Evolutionary conservation across 2,797 vertebrate species (phyloP).

Genomic region (Pristis pectinata): DNA sequence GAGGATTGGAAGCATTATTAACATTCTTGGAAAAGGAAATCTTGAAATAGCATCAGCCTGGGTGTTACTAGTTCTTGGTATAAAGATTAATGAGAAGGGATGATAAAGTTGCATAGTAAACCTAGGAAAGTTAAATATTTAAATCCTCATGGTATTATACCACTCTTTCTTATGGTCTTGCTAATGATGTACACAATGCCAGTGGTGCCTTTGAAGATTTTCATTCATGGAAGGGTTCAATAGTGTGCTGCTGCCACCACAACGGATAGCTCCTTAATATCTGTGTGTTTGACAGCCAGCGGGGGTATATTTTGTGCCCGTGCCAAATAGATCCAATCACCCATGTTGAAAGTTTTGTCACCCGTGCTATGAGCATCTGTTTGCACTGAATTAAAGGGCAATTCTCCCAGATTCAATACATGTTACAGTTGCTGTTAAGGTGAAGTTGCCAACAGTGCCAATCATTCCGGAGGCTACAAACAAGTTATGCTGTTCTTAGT

Average conservation of each 20-base stretch:
- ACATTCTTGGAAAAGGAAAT: conserved; percentile 29
- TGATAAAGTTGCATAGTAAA: not conserved
- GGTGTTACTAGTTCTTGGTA: not conserved
- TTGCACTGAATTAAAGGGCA: conserved; percentile 8
- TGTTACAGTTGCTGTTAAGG: not conserved
- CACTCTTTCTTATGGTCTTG: not conserved
- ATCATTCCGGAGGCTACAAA: not conserved
- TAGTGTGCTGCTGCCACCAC: not conserved
- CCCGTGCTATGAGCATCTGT: conserved; percentile 17
- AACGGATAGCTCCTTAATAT: conserved; percentile 12
- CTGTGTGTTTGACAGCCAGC: not conserved
- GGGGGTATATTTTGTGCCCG: not conserved
- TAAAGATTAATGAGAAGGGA: not conserved
- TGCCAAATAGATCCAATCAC: conserved; percentile 30
- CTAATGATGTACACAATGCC: conserved; percentile 15
- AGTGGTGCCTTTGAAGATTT: not conserved
- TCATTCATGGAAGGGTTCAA: not conserved
- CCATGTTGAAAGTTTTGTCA: not conserved
- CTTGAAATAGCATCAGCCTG: conserved; percentile 13
- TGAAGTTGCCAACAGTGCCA: not conserved
- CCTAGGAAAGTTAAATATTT: not conserved
- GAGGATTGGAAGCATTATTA: conserved; percentile 28
- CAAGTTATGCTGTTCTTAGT: not conserved
- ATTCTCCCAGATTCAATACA: conserved; percentile 9
- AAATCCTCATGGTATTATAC: not conserved